A percentile compares a stretch with the other conserved stretches of the same genome.
phyloP scores from a whole-genome alignment of 2,888 invertebrate species.

The Tipula helvola region DNA sequence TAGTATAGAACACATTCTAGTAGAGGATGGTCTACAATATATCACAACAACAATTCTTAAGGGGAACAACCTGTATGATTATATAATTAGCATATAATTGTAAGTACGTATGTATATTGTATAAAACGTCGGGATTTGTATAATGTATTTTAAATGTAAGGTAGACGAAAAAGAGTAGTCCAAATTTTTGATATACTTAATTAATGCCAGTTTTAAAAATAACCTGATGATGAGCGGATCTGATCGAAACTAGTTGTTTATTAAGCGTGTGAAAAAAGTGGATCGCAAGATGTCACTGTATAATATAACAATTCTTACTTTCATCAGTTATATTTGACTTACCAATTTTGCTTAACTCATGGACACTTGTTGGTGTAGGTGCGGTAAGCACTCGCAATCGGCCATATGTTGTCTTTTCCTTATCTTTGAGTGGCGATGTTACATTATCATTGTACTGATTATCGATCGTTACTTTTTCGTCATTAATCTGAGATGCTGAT shows the following conservation, averaged over 20 bases:
- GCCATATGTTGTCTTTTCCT: conserved; percentile 56
- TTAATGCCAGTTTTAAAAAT: too few species aligned
- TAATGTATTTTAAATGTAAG: too few species aligned
- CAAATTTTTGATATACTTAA: too few species aligned
- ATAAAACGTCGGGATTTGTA: too few species aligned
- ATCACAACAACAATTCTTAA: not conserved
- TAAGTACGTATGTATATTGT: too few species aligned
- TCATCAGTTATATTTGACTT: not conserved
- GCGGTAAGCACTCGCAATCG: conserved; percentile 58
- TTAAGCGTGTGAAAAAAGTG: too few species aligned
- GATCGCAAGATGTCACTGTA: too few species aligned
- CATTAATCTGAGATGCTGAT: conserved; percentile 21
- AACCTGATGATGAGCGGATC: too few species aligned
- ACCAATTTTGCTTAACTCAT: conserved; percentile 20
- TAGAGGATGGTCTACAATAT: not conserved
- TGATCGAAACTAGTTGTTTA: too few species aligned
- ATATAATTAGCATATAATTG: too few species aligned
- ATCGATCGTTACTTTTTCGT: conserved; percentile 7
- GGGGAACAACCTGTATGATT: too few species aligned
- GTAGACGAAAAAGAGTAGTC: too few species aligned
- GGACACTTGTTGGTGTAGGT: conserved; percentile 43
- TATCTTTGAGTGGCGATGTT: conserved; percentile 20
- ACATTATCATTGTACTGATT: conserved; percentile 16
- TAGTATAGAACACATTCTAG: not conserved
- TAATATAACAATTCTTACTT: not conserved